A percentile compares a stretch with the other conserved stretches of the same genome.
Evolutionary conservation across 2,888 invertebrate genomes (phyloP).

Genomic region (Nymphalis urticae): DNA sequence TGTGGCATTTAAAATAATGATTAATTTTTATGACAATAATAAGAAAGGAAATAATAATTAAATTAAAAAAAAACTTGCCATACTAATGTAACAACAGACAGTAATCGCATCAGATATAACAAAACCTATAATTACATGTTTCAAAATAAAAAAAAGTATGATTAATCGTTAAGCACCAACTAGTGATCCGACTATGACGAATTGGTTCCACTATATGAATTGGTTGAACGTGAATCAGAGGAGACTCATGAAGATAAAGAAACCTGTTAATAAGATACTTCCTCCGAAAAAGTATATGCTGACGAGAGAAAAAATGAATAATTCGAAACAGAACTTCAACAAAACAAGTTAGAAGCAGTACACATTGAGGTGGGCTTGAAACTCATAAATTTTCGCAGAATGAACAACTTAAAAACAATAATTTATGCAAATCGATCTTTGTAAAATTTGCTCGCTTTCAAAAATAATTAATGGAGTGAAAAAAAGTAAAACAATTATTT

Average conservation of each 20-base stretch:
- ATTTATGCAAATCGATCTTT: constrained; percentile 22
- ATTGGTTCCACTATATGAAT: constrained; percentile 31
- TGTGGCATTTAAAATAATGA: neutral
- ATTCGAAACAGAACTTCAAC: constrained; percentile 4
- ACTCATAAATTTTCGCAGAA: constrained; percentile 16
- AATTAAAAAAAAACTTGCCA: neutral
- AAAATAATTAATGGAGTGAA: neutral
- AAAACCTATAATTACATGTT: constrained; percentile 3
- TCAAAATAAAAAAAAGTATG: neutral
- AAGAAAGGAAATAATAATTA: neutral
- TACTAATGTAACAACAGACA: neutral
- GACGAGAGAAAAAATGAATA: constrained; percentile 51
- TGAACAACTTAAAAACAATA: constrained; percentile 11
- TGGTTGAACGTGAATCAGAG: constrained; percentile 56
- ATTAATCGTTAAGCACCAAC: constrained; percentile 6
- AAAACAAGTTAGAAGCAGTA: constrained; percentile 12
- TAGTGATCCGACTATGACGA: constrained; percentile 22
- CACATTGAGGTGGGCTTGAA: constrained; percentile 7
- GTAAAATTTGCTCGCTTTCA: neutral
- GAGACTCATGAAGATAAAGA: constrained; percentile 52
- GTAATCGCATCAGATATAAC: neutral
- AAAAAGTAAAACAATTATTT: neutral
- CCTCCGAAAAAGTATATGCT: constrained; percentile 62
- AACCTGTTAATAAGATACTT: constrained; percentile 69
- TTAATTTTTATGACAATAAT: neutral